Percentiles rank a stretch among this genome's conserved stretches.
phyloP scores from a whole-genome alignment of 2,113 vertebrate species.

The Odontophorus gujanensis region DNA sequence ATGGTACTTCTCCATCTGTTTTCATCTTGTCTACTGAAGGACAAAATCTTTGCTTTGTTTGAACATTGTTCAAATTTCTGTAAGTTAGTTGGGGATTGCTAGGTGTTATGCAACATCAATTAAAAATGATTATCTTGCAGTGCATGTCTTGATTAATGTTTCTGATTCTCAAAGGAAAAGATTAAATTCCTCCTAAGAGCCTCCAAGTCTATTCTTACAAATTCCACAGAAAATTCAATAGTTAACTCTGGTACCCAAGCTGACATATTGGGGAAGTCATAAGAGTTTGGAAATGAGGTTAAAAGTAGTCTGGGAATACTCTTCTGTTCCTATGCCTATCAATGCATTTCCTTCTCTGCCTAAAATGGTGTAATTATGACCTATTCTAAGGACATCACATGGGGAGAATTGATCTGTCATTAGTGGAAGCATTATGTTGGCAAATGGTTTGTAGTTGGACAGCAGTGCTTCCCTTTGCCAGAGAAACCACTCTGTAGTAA shows the following conservation, averaged over 20 bases:
- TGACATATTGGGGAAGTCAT: background rate
- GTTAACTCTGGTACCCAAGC: background rate
- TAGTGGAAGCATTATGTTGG: background rate
- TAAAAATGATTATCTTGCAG: slow-evolving; percentile 15
- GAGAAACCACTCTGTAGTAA: background rate
- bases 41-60: background rate
- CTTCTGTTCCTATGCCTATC: background rate
- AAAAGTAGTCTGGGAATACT: slow-evolving; percentile 7
- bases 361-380: background rate
- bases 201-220: slow-evolving; percentile 11
- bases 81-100: background rate
- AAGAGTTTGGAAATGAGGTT: background rate
- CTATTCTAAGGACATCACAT: background rate
- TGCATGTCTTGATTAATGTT: slow-evolving; percentile 1
- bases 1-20: background rate
- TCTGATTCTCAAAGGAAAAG: background rate
- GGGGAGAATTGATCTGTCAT: background rate
- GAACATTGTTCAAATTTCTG: background rate
- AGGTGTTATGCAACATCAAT: background rate
- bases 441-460: background rate
- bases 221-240: slow-evolving; percentile 28
- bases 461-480: background rate
- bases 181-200: background rate
- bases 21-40: background rate
- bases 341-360: background rate